These are phyloP conservation scores for Eucera pruinosa DNA, from an alignment of 2,888 invertebrate species.

Conservation along the genomic window DNA sequence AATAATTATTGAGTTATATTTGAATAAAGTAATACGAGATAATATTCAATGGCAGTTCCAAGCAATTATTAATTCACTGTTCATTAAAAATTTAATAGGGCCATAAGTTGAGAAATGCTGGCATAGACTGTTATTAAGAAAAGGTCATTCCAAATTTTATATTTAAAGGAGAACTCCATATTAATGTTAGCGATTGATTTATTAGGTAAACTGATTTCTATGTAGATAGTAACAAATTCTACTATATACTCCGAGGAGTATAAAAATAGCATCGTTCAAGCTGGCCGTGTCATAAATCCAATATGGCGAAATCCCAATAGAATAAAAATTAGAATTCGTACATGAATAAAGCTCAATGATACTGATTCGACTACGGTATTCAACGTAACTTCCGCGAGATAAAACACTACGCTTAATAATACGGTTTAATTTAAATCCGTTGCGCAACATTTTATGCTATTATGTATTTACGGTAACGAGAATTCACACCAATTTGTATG, in stretches of 20 bases:
- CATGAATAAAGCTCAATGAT: background rate
- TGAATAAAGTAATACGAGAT: no score
- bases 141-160: no score
- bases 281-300: constrained; percentile 1
- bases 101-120: no score
- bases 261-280: background rate
- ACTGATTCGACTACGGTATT: background rate
- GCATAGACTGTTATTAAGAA: no score
- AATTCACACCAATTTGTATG: background rate
- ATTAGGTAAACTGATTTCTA: background rate
- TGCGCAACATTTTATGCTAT: background rate
- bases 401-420: background rate
- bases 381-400: background rate
- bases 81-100: no score
- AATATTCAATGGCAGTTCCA: no score
- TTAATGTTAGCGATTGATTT: no score
- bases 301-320: background rate
- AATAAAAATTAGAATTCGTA: constrained; percentile 2
- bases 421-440: background rate
- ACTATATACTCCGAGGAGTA: background rate
- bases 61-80: no score
- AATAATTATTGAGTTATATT: no score
- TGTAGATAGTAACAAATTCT: background rate
- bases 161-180: no score
- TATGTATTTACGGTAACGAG: background rate